Base-by-base conservation (phyloP, 1,140 invertebrate genomes). In the Listronotus oregonensis region DNA sequence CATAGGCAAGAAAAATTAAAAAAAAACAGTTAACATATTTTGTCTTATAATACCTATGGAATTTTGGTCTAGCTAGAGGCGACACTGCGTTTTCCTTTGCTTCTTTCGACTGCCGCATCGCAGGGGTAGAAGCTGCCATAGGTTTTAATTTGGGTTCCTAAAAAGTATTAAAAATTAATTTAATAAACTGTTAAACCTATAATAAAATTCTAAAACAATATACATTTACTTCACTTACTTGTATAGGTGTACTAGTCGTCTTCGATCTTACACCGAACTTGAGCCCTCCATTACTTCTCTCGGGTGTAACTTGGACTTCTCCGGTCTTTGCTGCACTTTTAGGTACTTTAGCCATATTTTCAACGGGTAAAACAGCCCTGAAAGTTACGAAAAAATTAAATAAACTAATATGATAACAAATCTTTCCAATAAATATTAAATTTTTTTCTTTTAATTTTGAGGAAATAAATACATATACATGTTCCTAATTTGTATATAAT, bases 311-410 rank as follows among this genome's bases (percentile, higher is more conserved):
- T 46, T 18, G 8, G 15, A 40, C n/a, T 12, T 40, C 10, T 3
- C 3, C 1, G n/a, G 10, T 10, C n/a, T 40, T 40, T 12, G 3
- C n/a, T 1, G n/a, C n/a, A n/a, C 10, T 37, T 44, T n/a, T 44
- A 18, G 42, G 7, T 34, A 18, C 42, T n/a, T 59, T 59, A 59
- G 56, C 56, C 56, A 59, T 59, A 39, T 59, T 49, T 42, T 59
- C 56, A 14, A 59, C 18, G 1, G 56, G 56, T 14, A 59, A 34
- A 47, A 59, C 46, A 14, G 56, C 56, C 27, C 56, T 59, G n/a
- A 46, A 55, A 42, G 12, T 10, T 8, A 37, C 8, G 8, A 27
- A 27, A 27, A n/a, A n/a, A n/a, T n/a, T n/a, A n/a, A n/a, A n/a
- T n/a, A n/a, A n/a, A n/a, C n/a, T n/a, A n/a, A n/a, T n/a, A n/a